Conservation (phyloP, 1,140 invertebrate species). For the Scaptodrosophila lebanonensis region DNA sequence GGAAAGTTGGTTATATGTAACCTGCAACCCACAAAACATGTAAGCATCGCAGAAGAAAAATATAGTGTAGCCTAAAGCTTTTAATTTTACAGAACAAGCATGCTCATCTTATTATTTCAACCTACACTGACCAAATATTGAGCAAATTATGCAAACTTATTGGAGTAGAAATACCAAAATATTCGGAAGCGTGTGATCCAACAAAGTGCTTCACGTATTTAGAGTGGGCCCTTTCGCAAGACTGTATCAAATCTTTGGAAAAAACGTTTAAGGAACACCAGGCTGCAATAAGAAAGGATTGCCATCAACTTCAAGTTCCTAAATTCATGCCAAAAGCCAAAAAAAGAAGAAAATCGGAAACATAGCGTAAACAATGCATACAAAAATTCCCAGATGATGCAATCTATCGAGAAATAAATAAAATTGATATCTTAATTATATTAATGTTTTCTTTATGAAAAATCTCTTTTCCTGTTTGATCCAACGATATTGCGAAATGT, state of each 20-base stretch:
- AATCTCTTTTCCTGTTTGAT: too few relatives aligned
- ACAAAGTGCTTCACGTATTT: slow-evolving; percentile 79
- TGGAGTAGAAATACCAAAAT: slow-evolving; percentile 84
- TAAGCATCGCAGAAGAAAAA: slow-evolving; percentile 78
- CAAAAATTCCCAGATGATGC: too few relatives aligned
- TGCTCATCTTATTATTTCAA: slow-evolving; percentile 92
- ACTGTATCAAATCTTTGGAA: slow-evolving; percentile 51
- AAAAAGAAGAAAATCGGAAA: too few relatives aligned
- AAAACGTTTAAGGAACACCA: slow-evolving; percentile 42
- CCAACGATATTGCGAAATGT: too few relatives aligned
- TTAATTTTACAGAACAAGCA: slow-evolving; percentile 88
- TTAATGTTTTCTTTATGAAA: too few relatives aligned
- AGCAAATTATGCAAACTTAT: slow-evolving; percentile 86
- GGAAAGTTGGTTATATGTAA: slow-evolving; percentile 96
- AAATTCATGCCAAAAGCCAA: too few relatives aligned
- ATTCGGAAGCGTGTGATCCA: slow-evolving; percentile 83
- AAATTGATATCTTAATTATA: too few relatives aligned
- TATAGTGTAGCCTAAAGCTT: not conserved
- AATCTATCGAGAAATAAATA: too few relatives aligned
- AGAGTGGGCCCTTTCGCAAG: slow-evolving; percentile 82
- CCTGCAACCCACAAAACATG: slow-evolving; percentile 97
- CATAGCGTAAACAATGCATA: too few relatives aligned
- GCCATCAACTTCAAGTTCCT: too few relatives aligned
- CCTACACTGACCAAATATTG: slow-evolving; percentile 93
- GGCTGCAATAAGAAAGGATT: too few relatives aligned